Conservation (phyloP, 2,888 invertebrate species). For the Heliconius hortense region DNA sequence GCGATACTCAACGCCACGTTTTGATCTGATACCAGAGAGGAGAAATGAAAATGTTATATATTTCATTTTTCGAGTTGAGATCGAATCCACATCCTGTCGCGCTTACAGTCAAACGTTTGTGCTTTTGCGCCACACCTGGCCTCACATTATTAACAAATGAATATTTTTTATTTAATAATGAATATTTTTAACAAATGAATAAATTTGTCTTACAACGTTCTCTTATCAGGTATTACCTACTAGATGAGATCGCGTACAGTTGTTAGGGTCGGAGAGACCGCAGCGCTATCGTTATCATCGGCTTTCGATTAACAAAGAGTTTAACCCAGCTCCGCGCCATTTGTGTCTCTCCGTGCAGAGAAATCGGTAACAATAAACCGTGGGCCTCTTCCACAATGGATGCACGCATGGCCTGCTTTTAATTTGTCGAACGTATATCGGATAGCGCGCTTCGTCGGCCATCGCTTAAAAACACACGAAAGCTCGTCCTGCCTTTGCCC, state of each 20-base stretch:
- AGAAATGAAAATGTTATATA: too few relatives aligned
- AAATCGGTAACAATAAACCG: slow-evolving; percentile 79
- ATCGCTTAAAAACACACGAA: slow-evolving; percentile 74
- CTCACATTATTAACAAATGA: too few relatives aligned
- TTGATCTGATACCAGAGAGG: too few relatives aligned
- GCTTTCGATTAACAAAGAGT: slow-evolving; percentile 74
- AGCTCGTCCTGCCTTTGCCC: slow-evolving; percentile 52
- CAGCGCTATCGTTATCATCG: slow-evolving; percentile 58
- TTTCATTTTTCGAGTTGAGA: too few relatives aligned
- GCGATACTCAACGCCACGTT: too few relatives aligned
- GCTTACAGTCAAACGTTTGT: too few relatives aligned
- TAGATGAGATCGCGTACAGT: slow-evolving; percentile 35
- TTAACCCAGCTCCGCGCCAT: slow-evolving; percentile 71
- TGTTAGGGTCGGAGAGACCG: slow-evolving; percentile 44
- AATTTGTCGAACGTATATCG: slow-evolving; percentile 76
- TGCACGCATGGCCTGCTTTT: slow-evolving; percentile 78
- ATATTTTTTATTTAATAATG: too few relatives aligned
- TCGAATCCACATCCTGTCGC: too few relatives aligned
- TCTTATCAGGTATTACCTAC: slow-evolving; percentile 30
- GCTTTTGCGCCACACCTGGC: too few relatives aligned
- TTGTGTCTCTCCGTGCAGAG: slow-evolving; percentile 76
- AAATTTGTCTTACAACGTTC: slow-evolving; percentile 10
- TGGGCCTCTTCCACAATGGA: slow-evolving; percentile 69
- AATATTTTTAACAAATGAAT: too few relatives aligned
- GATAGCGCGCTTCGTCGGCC: slow-evolving; percentile 59